Conservation (phyloP, 2,888 invertebrate genomes). For the Ferrisia virgata region DNA sequence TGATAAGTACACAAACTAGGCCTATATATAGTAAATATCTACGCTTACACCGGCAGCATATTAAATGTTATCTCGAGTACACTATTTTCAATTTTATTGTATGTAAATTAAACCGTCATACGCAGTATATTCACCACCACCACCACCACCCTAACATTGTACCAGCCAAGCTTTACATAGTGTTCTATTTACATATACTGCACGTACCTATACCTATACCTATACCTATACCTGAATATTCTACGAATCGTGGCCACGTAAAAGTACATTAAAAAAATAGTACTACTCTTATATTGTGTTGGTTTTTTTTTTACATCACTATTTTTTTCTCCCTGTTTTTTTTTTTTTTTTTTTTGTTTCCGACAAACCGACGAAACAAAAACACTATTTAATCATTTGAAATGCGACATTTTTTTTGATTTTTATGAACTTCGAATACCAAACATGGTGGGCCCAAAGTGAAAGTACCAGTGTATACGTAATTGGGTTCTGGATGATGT, state of each 20-base stretch:
- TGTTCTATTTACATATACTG: background rate
- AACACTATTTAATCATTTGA: conserved; percentile 12
- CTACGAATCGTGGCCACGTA: background rate
- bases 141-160: background rate
- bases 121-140: too few relatives aligned
- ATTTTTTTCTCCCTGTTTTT: background rate
- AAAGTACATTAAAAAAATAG: background rate
- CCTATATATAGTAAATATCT: too few relatives aligned
- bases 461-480: conserved; percentile 15
- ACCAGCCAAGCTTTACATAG: background rate
- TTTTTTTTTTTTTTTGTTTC: background rate
- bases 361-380: background rate
- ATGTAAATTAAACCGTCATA: conserved; percentile 3
- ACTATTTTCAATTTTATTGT: background rate
- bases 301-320: background rate
- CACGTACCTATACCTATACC: too few relatives aligned
- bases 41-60: too few relatives aligned
- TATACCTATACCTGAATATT: background rate
- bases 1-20: too few relatives aligned
- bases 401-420: conserved; percentile 27
- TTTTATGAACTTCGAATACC: conserved; percentile 31
- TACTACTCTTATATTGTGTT: background rate
- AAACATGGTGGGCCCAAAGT: conserved; percentile 38
- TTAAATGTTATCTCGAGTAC: background rate
- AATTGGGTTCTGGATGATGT: conserved; percentile 1